Conservation (phyloP, 2,888 invertebrate genomes). For the Erebia epiphron region DNA sequence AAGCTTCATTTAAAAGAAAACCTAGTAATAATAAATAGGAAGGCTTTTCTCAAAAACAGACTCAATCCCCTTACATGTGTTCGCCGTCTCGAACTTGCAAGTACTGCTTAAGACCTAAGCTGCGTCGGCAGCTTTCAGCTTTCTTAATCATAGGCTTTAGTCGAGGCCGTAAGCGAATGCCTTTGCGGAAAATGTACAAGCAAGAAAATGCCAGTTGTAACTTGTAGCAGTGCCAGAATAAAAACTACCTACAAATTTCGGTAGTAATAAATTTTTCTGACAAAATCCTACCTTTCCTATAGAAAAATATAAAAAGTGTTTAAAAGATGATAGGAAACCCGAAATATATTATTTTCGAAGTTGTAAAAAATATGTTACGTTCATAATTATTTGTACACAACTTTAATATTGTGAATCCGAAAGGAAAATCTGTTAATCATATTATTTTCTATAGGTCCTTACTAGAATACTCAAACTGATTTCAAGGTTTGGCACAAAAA, state of each 20-base stretch:
- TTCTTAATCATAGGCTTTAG: conserved; percentile 36
- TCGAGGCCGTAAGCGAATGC: conserved; percentile 18
- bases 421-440: not conserved
- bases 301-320: too few species aligned
- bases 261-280: not conserved
- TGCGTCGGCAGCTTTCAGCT: conserved; percentile 34
- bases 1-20: not conserved
- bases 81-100: conserved; percentile 15
- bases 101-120: conserved; percentile 28
- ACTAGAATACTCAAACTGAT: too few species aligned
- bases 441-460: too few species aligned
- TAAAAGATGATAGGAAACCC: not conserved
- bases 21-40: not conserved
- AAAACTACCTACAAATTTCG: not conserved
- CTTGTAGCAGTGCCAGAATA: not conserved
- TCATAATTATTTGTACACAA: too few species aligned
- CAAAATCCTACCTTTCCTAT: not conserved
- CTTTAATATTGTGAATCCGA: not conserved
- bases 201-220: not conserved
- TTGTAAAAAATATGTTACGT: too few species aligned
- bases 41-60: conserved; percentile 20
- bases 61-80: conserved; percentile 22
- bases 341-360: too few species aligned
- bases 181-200: conserved; percentile 14
- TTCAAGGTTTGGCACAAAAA: too few species aligned